phyloP scores from a whole-genome alignment of 2,113 vertebrate species.

The Formicarius rufipectus region DNA sequence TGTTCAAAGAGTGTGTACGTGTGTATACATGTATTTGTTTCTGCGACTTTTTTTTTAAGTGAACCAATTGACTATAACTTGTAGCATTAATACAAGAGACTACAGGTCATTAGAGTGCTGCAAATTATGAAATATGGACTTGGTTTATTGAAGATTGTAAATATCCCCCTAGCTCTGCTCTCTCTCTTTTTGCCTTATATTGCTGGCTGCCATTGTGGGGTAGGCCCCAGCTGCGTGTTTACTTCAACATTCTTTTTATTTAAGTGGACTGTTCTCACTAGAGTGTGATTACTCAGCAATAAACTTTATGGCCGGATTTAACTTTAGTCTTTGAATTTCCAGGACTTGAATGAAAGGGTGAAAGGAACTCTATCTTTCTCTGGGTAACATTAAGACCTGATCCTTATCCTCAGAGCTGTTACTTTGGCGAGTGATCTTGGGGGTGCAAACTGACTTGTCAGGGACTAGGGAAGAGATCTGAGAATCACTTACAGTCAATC shows the following conservation, averaged over 20 bases:
- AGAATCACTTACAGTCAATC: background rate
- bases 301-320: constrained; percentile 87
- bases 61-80: constrained; percentile 62
- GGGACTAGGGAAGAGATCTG: background rate
- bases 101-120: constrained; percentile 55
- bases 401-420: constrained; percentile 40
- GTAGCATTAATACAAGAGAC: constrained; percentile 55
- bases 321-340: constrained; percentile 81
- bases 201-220: constrained; percentile 64
- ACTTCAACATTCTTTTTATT: constrained; percentile 78
- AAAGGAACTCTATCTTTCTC: constrained; percentile 65
- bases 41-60: background rate
- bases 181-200: constrained; percentile 22
- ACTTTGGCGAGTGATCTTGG: background rate
- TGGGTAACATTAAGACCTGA: constrained; percentile 56
- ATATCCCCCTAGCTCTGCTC: constrained; percentile 39
- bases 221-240: constrained; percentile 81
- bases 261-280: constrained; percentile 79
- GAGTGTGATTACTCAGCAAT: constrained; percentile 83
- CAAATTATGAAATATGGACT: constrained; percentile 64
- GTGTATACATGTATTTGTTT: background rate
- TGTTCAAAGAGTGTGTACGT: background rate
- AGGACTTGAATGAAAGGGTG: constrained; percentile 77
- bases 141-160: constrained; percentile 62
- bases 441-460: background rate